phyloP scores from a whole-genome alignment of 2,797 vertebrate genomes.

The Columba guinea region DNA sequence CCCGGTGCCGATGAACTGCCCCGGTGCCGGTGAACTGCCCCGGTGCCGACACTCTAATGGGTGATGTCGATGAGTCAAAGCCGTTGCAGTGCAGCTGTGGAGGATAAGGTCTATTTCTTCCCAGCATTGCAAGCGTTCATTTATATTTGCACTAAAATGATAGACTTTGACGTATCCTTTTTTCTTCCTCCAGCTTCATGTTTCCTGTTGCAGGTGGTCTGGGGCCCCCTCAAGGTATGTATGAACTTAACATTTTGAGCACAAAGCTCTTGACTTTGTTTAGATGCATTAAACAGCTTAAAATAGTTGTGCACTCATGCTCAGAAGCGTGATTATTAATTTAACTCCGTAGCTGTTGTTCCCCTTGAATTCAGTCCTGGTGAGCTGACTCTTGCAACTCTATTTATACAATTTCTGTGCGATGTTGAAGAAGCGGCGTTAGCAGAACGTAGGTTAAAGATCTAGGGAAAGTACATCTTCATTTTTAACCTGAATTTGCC shows the following conservation, averaged over 20 bases:
- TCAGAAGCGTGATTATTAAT: background rate
- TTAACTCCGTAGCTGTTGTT: background rate
- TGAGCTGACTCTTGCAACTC: background rate
- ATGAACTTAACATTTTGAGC: background rate
- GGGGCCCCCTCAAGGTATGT: slow-evolving; percentile 92
- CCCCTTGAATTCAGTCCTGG: background rate
- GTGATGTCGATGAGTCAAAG: slow-evolving; percentile 30
- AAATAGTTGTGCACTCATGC: background rate
- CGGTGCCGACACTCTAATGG: background rate
- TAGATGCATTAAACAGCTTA: background rate
- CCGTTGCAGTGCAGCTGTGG: background rate
- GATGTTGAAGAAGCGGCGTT: background rate
- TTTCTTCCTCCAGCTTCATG: slow-evolving; percentile 86
- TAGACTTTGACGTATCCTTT: background rate
- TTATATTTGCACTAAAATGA: background rate
- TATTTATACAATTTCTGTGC: background rate
- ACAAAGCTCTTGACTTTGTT: background rate
- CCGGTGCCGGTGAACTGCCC: background rate
- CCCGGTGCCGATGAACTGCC: background rate
- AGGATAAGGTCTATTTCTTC: background rate
- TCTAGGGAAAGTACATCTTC: background rate
- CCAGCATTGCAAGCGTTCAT: background rate
- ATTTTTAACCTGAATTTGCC: background rate
- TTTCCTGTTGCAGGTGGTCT: slow-evolving; percentile 91
- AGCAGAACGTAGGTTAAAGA: background rate